Conservation (phyloP, 2,797 vertebrate species). For the Ammospiza maritima region DNA sequence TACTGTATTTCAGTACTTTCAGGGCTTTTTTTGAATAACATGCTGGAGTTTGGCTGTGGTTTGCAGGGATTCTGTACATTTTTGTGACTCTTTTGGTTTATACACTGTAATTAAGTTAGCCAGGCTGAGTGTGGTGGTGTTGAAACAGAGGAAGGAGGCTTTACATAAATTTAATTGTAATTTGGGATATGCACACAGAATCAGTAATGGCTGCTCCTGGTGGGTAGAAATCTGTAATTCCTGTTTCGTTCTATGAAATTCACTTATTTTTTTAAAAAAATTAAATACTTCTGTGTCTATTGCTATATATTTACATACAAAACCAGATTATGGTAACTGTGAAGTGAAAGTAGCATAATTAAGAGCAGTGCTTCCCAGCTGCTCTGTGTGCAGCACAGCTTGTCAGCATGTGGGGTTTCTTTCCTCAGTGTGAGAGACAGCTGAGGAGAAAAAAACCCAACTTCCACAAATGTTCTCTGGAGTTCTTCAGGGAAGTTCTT, state of each 20-base stretch:
- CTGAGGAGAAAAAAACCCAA: background rate
- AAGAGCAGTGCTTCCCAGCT: background rate
- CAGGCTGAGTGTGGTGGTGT: background rate
- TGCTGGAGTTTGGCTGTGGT: background rate
- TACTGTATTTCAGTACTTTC: background rate
- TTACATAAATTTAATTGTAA: background rate
- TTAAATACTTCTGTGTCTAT: background rate
- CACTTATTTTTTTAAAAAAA: background rate
- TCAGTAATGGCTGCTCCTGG: background rate
- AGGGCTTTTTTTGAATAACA: background rate
- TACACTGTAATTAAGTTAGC: background rate
- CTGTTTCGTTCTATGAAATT: background rate
- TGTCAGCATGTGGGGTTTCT: background rate
- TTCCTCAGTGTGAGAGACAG: background rate
- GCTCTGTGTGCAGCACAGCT: background rate
- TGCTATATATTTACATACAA: background rate
- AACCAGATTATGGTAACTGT: background rate
- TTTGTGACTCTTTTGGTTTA: background rate
- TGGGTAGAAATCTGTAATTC: background rate
- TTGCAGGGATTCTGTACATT: background rate
- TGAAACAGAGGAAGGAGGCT: background rate
- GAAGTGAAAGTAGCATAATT: background rate
- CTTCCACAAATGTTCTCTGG: background rate
- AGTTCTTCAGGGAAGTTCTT: background rate
- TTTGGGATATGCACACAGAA: background rate